Evolutionary conservation across 1,140 invertebrate species (phyloP), one percentile per base, ranked within the genome.

Genomic region (Protaetia brevitarsis): DNA sequence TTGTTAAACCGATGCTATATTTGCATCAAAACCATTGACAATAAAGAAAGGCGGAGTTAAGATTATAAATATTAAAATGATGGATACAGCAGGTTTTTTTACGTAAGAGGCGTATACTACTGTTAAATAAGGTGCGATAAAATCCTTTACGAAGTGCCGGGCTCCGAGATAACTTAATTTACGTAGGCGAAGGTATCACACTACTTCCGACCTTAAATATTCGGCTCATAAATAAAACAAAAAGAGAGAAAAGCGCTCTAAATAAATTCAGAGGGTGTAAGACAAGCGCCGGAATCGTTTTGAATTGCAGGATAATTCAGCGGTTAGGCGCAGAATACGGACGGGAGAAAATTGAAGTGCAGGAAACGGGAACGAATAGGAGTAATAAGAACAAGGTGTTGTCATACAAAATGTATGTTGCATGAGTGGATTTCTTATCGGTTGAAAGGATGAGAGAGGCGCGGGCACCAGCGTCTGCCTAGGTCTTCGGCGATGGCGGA

Each of bases 331-430:
- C 29, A 31, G 45, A 30, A 66, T 31, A 56, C 59, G 65, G 28
- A 23, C 60, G 16, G 59, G 36, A 64, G 65, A 63, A 66, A 70
- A 70, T 70, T 68, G 69, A 70, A 68, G 69, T 70, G 69, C 63
- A 66, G 64, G 69, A 57, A 64, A 60, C 69, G 62, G 60, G 59
- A 65, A 59, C 29, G 63, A 68, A 51, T 13, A 56, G 60, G 64
- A 36, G 51, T 66, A 67, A 67, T 65, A 71, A 66, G 63, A 67
- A 59, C 63, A 66, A 70, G 66, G 68, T 66, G 66, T 66, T 66
- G 67, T 65, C 69, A 71, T 69, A 71, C 68, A 72, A 71, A 69
- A 71, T 72, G 69, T 66, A 72, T 72, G 68, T 37, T 64, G 57
- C 57, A 69, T 69, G 64, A 72, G 71, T 72, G 71, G 71, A 72